Base-by-base conservation (phyloP, 2,113 vertebrate species). In the Anarrhichthys ocellatus region DNA sequence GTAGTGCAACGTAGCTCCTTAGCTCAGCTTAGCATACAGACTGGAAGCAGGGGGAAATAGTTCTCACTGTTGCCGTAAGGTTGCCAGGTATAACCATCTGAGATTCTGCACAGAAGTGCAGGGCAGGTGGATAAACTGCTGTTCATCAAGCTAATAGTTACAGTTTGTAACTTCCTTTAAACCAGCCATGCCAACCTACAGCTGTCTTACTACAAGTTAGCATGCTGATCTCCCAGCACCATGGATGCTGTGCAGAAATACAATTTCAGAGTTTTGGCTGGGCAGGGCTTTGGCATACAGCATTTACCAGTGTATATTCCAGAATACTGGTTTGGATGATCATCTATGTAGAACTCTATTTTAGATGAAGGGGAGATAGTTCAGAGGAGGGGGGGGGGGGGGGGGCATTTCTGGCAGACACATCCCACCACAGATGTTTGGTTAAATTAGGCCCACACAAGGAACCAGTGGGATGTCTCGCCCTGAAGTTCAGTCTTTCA, bases 351-450 rank as follows among this genome's bases (percentile, higher is more conserved):
- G n/a, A 56, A 8, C 6, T 27, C 22, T 66, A 0, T n/a, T 27
- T 46, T 2, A 32, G 69, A 69, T 64, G 82, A 63, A 69, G 11
- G 70, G 56, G 54, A 24, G 9, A 22, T 14, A 65, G 14, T 27
- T 29, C n/a, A 40, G 58, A 61, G 72, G 34, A 14, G 36, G 27
- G 32, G 32, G 32, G 32, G 32, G 32, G 32, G 29, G 29, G 29
- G 44, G 40, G 44, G 32, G 44, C 20, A 46, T 61, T 32, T 52
- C 40, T 48, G 34, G 56, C 54, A 70, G 59, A 76, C 22, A 36
- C 6, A 0, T 54, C 59, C 73, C 58, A 72, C 48, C 61, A 40
- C 81, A 80, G 64, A 29, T 75, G 71, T 38, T 50, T 50, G n/a
- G 73, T 64, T 40, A 27, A 58, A 78, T 82, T 15, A 18, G n/a